Base-by-base conservation (phyloP, 2,888 invertebrate species). In the Meghimatium bilineatum region DNA sequence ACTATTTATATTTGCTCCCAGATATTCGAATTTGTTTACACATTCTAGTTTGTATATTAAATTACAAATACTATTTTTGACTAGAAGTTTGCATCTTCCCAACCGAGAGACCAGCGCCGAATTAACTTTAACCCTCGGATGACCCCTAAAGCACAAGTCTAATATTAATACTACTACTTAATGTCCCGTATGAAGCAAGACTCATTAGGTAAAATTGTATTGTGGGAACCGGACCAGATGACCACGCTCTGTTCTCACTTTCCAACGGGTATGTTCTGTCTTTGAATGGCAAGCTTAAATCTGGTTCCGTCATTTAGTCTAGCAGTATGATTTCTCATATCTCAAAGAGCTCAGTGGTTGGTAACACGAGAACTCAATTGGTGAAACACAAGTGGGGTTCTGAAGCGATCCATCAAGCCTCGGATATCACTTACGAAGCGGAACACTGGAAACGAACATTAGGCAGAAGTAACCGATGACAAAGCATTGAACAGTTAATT, bases 341-440 rank as follows among this genome's bases (percentile, higher is more conserved):
- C 44, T 14, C 23, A 38, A 36, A 44, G 44, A 26, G 23, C 71
- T 71, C 71, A 3, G 26, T 10, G 23, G 71, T 10, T 6, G 71
- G 44, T 36, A 71, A 36, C 14, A 14, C 26, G 38, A 71, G 71
- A 2, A 44, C n/a, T 36, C n/a, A 38, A n/a, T 38, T 71, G 71
- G 44, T 38, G 71, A 71, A 71, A 71, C 71, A 44, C 8, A 36
- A 71, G 26, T 71, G 38, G 71, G 38, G 71, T 38, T 71, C 12
- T 38, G 12, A 71, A 8, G 44, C n/a, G 38, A 71, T 71, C 71
- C 71, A 71, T 71, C 71, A 71, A 36, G 71, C 8, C 38, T 5
- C 6, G 38, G 71, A 26, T 38, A n/a, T 38, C 1, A 32, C 29
- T 44, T 8, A 44, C 12, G 6, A 5, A 44, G 5, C 12, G 44